Percentiles rank a stretch among this genome's conserved stretches.
Conservation (phyloP, 1,140 invertebrate species). For the Solenopsis invicta region DNA sequence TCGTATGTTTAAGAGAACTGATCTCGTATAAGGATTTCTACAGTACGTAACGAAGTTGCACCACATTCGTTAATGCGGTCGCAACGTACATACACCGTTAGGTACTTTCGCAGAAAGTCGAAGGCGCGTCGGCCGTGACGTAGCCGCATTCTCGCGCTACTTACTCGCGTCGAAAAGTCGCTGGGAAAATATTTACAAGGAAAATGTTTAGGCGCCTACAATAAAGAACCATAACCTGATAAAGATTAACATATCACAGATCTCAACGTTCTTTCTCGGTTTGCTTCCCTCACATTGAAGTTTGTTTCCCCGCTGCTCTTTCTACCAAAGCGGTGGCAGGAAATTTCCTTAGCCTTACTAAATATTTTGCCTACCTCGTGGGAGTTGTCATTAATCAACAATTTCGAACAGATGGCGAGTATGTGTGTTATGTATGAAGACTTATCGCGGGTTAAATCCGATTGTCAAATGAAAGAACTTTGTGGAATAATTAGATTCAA, state of each 20-base stretch:
- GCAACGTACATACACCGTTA: slow-evolving; percentile 51
- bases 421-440: background rate
- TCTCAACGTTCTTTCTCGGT: slow-evolving; percentile 76
- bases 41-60: too few relatives aligned
- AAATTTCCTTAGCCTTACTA: background rate
- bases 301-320: background rate
- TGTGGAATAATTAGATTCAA: slow-evolving; percentile 27
- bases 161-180: slow-evolving; percentile 11
- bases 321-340: background rate
- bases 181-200: slow-evolving; percentile 10
- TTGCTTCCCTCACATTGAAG: slow-evolving; percentile 46
- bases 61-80: too few relatives aligned
- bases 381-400: slow-evolving; percentile 7
- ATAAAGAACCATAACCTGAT: background rate
- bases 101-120: slow-evolving; percentile 78
- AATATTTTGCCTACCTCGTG: slow-evolving; percentile 8
- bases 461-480: background rate
- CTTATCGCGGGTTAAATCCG: background rate
- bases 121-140: slow-evolving; percentile 77
- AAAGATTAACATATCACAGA: slow-evolving; percentile 59
- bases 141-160: slow-evolving; percentile 62
- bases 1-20: too few relatives aligned
- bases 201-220: background rate
- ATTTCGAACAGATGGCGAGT: background rate
- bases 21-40: too few relatives aligned